Conservation (phyloP, 1,140 invertebrate species). For the Adoxophyes honmai region DNA sequence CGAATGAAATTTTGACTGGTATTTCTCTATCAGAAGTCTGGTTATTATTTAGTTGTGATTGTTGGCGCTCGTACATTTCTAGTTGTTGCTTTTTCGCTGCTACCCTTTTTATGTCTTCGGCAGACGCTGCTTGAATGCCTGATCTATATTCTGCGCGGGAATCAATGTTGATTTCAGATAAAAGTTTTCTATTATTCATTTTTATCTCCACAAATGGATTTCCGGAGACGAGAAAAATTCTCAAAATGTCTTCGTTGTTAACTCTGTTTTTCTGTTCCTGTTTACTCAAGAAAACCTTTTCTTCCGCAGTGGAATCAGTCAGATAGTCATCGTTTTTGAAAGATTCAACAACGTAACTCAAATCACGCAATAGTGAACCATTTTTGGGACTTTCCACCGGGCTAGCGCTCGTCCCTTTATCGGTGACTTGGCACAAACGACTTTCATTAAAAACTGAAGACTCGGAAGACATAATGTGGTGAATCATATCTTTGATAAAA, state of each 20-base stretch:
- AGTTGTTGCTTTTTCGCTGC: conserved; percentile 47
- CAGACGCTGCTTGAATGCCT: conserved; percentile 42
- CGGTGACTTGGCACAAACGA: not conserved
- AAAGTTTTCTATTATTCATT: conserved; percentile 43
- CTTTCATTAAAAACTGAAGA: conserved; percentile 19
- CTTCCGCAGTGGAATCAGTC: conserved; percentile 38
- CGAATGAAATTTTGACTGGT: conserved; percentile 50
- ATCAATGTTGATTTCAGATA: conserved; percentile 56
- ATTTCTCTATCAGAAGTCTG: conserved; percentile 45
- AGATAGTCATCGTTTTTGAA: conserved; percentile 52
- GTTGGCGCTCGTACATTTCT: conserved; percentile 32
- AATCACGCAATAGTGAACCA: not conserved
- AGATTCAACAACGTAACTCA: conserved; percentile 32
- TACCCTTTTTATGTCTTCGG: conserved; percentile 50
- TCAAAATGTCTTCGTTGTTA: conserved; percentile 40
- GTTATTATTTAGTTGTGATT: conserved; percentile 13
- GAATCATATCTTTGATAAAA: conserved; percentile 56
- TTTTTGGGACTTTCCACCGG: conserved; percentile 3
- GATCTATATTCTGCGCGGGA: too few species aligned
- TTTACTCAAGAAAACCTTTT: conserved; percentile 29
- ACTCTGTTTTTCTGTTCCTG: conserved; percentile 19
- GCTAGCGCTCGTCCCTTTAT: conserved; percentile 13
- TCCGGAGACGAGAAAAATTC: conserved; percentile 37
- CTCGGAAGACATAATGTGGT: conserved; percentile 50
- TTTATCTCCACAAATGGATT: conserved; percentile 44